Evolutionary conservation across 1,140 invertebrate species (phyloP).

Genomic region (Phthorimaea operculella): DNA sequence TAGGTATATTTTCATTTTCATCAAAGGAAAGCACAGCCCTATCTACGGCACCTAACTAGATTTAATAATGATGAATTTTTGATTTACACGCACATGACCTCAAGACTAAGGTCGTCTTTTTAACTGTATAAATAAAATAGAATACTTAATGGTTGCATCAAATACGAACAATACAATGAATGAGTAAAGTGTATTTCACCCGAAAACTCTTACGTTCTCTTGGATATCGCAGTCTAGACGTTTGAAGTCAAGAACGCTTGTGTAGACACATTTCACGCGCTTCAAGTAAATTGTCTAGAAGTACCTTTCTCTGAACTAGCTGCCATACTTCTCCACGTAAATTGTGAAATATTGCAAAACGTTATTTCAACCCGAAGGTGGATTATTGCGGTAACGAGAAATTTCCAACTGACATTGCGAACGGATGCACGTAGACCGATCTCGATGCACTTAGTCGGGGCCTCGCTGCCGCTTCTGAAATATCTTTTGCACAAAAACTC

Average conservation of each 20-base stretch:
- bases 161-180: no score
- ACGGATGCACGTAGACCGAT: conserved; percentile 44
- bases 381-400: conserved; percentile 51
- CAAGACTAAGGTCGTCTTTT: no score
- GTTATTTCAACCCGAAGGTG: conserved; percentile 11
- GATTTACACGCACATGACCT: no score
- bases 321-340: conserved; percentile 4
- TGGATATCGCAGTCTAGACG: not conserved
- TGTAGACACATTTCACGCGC: not conserved
- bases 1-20: no score
- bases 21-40: no score
- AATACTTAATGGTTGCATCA: no score
- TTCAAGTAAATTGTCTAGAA: conserved; percentile 3
- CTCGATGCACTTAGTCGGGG: conserved; percentile 43
- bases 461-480: conserved; percentile 17
- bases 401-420: conserved; percentile 48
- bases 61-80: not conserved
- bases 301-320: not conserved
- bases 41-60: no score
- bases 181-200: no score
- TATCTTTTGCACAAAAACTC: conserved; percentile 11
- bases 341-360: conserved; percentile 8
- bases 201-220: no score
- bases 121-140: not conserved
- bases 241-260: not conserved